A percentile compares a stretch with the other conserved stretches of the same genome.
Evolutionary conservation across 2,888 invertebrate species (phyloP).

Genomic region (Germaria angustata): DNA sequence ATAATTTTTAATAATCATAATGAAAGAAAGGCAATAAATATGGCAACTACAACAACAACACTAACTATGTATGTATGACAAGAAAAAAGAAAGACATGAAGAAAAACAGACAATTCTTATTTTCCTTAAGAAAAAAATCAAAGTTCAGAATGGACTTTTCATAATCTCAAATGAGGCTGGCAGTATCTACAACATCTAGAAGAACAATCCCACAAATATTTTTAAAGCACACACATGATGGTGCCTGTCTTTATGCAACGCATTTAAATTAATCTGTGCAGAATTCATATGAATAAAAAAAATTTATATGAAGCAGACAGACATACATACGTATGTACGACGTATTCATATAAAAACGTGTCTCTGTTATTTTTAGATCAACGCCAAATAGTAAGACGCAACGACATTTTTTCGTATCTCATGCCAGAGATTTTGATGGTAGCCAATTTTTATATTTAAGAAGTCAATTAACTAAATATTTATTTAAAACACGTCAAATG

Average conservation of each 20-base stretch:
- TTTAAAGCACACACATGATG: background rate
- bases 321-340: background rate
- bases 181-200: background rate
- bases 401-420: conserved; percentile 31
- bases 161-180: background rate
- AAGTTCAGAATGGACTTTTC: conserved; percentile 35
- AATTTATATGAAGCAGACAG: background rate
- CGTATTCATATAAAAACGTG: conserved; percentile 37
- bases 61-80: conserved; percentile 27
- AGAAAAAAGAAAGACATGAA: conserved; percentile 24
- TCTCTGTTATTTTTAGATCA: conserved; percentile 59
- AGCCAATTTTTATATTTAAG: conserved; percentile 14
- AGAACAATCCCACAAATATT: conserved; percentile 14
- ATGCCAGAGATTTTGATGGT: conserved; percentile 38
- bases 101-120: conserved; percentile 1
- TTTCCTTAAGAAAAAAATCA: conserved; percentile 22
- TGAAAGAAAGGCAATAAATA: conserved; percentile 18
- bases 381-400: conserved; percentile 45
- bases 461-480: conserved; percentile 23
- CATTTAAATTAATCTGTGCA: conserved; percentile 35
- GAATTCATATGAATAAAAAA: conserved; percentile 31
- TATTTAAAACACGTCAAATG: conserved; percentile 26
- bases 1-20: conserved; percentile 38
- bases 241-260: background rate
- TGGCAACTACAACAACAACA: conserved; percentile 31